Evolutionary conservation across 2,797 vertebrate genomes (phyloP).

Genomic region (Pteropus rufus): DNA sequence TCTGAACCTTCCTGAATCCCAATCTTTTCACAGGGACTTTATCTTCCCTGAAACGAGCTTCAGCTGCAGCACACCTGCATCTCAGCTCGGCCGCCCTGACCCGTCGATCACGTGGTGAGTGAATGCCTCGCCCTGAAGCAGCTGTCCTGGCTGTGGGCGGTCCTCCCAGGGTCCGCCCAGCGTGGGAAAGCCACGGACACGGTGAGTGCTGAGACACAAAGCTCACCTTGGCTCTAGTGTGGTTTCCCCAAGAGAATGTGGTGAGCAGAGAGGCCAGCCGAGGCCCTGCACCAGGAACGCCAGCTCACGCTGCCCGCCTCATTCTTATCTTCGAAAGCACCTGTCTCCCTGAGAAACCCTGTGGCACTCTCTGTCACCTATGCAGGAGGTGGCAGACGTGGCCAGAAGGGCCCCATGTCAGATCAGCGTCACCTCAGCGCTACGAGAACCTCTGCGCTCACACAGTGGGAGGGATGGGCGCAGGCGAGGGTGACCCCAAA

Average conservation of each 20-base stretch:
- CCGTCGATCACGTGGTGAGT: background rate
- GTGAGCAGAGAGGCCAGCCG: too few species aligned
- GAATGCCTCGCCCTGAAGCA: background rate
- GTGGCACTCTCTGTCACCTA: background rate
- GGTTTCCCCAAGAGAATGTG: background rate
- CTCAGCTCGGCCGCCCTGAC: background rate
- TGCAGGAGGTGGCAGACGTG: rapidly evolving
- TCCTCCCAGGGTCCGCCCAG: background rate
- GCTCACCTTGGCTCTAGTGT: background rate
- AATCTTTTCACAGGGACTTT: background rate
- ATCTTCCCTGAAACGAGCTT: background rate
- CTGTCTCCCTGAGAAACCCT: background rate
- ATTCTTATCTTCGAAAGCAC: background rate
- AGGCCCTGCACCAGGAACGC: background rate
- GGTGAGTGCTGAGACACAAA: rapidly evolving
- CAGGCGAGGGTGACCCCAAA: background rate
- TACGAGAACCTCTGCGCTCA: rapidly evolving
- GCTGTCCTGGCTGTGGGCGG: too few species aligned
- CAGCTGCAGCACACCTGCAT: background rate
- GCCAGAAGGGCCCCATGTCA: background rate
- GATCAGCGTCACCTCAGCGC: background rate
- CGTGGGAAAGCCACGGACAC: rapidly evolving
- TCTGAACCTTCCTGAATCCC: background rate
- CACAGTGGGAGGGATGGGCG: rapidly evolving
- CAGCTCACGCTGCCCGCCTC: rapidly evolving